phyloP scores from a whole-genome alignment of 2,113 vertebrate genomes.

The Cairina moschata region DNA sequence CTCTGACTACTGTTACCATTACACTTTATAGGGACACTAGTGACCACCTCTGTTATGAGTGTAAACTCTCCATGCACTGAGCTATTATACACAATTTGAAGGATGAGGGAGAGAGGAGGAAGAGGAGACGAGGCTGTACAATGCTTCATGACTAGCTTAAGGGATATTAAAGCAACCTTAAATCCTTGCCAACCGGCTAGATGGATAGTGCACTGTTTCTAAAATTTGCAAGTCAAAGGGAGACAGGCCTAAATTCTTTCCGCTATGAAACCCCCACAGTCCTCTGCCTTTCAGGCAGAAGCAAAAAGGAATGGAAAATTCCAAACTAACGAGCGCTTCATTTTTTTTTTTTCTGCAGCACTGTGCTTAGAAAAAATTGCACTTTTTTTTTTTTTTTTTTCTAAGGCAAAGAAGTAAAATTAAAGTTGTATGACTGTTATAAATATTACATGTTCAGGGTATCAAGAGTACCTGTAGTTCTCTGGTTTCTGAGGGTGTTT shows the following conservation, averaged over 20 bases:
- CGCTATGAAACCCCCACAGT: constrained; percentile 32
- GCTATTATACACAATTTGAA: neutral
- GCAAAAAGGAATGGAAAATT: constrained; percentile 76
- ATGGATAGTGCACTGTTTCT: neutral
- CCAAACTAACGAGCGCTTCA: constrained; percentile 68
- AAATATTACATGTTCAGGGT: constrained; percentile 83
- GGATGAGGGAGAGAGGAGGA: neutral
- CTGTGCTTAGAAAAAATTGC: constrained; percentile 70
- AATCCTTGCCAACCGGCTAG: constrained; percentile 44
- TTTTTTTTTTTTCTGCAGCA: constrained; percentile 56
- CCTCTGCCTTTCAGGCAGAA: constrained; percentile 58
- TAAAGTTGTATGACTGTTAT: constrained; percentile 83
- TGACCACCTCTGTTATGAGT: neutral
- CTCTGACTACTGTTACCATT: neutral
- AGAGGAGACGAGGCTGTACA: neutral
- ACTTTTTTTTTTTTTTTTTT: constrained; percentile 70
- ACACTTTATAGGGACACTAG: neutral
- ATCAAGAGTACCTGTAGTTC: constrained; percentile 65
- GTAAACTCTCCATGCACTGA: neutral
- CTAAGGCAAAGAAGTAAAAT: constrained; percentile 77
- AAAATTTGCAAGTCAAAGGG: constrained; percentile 63
- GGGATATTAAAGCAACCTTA: constrained; percentile 16
- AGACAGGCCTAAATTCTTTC: constrained; percentile 43
- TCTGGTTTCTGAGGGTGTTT: constrained; percentile 58
- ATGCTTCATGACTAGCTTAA: constrained; percentile 15